Percentiles rank a stretch among this genome's conserved stretches.
These are phyloP conservation scores for Phymatocera aterrima DNA, from an alignment of 2,888 invertebrate genomes.

Conservation along the genomic window DNA sequence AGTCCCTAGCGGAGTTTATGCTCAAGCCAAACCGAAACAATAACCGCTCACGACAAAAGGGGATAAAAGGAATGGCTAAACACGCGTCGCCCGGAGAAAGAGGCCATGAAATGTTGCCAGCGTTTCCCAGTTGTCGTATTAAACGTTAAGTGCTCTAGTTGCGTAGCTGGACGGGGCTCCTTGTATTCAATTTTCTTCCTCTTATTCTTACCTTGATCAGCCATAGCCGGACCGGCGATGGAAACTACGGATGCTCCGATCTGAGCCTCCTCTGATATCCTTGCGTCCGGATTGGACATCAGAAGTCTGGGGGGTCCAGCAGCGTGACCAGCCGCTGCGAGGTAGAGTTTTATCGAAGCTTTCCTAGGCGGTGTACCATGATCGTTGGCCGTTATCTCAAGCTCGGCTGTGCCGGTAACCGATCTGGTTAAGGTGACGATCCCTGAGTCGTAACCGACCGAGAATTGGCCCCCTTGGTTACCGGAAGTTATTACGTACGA, in stretches of 20 bases:
- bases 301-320: slow-evolving; percentile 91
- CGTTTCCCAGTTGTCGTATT: slow-evolving; percentile 7
- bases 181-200: neutral
- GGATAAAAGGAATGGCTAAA: too few species aligned
- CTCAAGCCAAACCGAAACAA: slow-evolving; percentile 57
- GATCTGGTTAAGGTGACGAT: slow-evolving; percentile 84
- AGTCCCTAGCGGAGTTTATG: slow-evolving; percentile 57
- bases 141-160: slow-evolving; percentile 26
- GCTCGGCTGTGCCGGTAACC: slow-evolving; percentile 75
- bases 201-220: slow-evolving; percentile 82
- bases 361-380: slow-evolving; percentile 87
- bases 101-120: neutral
- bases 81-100: too few species aligned
- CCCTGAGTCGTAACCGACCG: slow-evolving; percentile 88
- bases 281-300: slow-evolving; percentile 85
- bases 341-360: slow-evolving; percentile 81
- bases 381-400: slow-evolving; percentile 93
- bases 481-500: slow-evolving; percentile 91
- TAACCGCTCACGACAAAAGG: slow-evolving; percentile 48
- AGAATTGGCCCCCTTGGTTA: slow-evolving; percentile 87
- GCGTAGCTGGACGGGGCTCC: neutral
- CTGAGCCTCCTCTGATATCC: slow-evolving; percentile 86
- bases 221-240: slow-evolving; percentile 83
- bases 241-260: slow-evolving; percentile 88
- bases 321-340: slow-evolving; percentile 81